Base-by-base conservation (phyloP, 2,888 invertebrate genomes). In the Lasioglossum morio region DNA sequence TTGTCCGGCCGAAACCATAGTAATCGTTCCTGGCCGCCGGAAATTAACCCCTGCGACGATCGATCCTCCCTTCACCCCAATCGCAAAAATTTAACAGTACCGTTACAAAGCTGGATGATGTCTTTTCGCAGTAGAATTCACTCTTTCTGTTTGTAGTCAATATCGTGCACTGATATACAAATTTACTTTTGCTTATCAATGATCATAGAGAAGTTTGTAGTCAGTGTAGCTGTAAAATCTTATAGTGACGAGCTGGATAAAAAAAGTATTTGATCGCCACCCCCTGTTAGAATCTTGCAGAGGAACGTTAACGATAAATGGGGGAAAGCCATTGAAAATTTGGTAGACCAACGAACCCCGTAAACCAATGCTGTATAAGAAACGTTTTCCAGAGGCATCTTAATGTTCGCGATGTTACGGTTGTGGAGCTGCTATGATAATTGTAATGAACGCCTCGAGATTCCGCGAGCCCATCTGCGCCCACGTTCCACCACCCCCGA, bases 381-480 rank as follows among this genome's bases (percentile, higher is more conserved):
- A 89, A 89, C 80, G 57, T 80, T 46, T 84, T 87, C 73, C 84
- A 76, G 73, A 83, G 85, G 87, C 87, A 89, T 89, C 89, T 91
- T 89, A 88, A 87, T 85, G 90, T 92, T 90, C 88, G 92, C 89
- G 88, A 91, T 86, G 86, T 84, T 87, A 91, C 86, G 89, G 90
- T 90, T 94, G 93, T 94, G 95, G 92, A 92, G 91, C 92, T 92
- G 91, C 93, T 92, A 93, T 94, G 95, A 95, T 95, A 95, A 95
- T 95, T 95, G 94, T 95, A 95, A 95, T 94, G 95, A 95, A 95
- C 94, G 94, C 94, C 93, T 94, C 91, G 92, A 94, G 94, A 94
- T 93, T 94, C 92, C 90, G 91, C 92, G 91, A 92, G 93, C 94
- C 94, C 95, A 95, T 95, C 95, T 95, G 95, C 94, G 95, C 92